Conservation (phyloP, 1,140 invertebrate species). For the Cydia fagiglandana region DNA sequence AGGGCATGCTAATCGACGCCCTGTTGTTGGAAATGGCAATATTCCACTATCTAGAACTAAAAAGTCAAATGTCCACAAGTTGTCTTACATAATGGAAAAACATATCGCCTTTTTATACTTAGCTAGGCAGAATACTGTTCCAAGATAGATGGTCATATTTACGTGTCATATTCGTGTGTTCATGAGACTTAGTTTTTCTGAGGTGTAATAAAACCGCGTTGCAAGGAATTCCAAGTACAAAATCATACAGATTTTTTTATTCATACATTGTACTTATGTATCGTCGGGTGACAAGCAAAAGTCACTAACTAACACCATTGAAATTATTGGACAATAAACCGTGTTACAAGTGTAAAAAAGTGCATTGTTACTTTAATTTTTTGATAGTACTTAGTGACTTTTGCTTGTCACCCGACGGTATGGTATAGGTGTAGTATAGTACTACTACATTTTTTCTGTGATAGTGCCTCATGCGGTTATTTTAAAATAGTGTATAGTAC, state of each 20-base stretch:
- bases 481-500: background rate
- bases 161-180: too few relatives aligned
- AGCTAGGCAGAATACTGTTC: background rate
- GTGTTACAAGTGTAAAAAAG: too few relatives aligned
- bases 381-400: too few relatives aligned
- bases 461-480: too few relatives aligned
- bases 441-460: background rate
- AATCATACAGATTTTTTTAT: background rate
- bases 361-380: too few relatives aligned
- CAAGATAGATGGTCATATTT: background rate
- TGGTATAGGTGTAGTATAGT: too few relatives aligned
- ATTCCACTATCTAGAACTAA: background rate
- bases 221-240: background rate
- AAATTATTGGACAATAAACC: too few relatives aligned
- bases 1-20: conserved; percentile 15
- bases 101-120: background rate
- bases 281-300: background rate
- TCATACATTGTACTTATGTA: background rate
- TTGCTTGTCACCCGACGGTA: too few relatives aligned
- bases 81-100: background rate
- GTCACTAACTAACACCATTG: too few relatives aligned
- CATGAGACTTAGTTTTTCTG: too few relatives aligned
- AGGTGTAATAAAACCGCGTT: too few relatives aligned
- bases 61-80: background rate
- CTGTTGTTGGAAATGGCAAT: conserved; percentile 25